These are phyloP conservation scores for Phoebastria nigripes DNA, from an alignment of 2,797 vertebrate species.

Conservation along the genomic window DNA sequence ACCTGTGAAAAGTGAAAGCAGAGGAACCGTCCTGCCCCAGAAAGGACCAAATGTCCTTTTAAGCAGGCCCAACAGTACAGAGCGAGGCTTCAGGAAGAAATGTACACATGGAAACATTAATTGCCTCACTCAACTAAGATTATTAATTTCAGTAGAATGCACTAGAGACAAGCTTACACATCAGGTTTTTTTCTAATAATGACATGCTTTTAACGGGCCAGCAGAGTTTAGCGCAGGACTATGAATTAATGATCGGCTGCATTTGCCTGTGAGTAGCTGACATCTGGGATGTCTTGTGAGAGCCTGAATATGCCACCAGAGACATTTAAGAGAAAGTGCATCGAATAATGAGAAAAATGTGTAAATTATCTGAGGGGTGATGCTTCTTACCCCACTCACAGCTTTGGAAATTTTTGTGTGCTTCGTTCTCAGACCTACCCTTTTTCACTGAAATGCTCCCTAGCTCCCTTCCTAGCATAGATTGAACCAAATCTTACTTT, in stretches of 20 bases:
- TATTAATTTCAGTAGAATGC: background rate
- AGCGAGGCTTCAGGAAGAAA: background rate
- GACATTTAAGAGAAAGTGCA: background rate
- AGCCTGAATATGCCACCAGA: background rate
- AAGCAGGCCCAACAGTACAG: background rate
- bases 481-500: background rate
- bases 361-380: background rate
- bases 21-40: background rate
- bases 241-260: background rate
- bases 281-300: background rate
- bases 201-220: background rate
- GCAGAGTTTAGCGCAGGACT: background rate
- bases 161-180: background rate
- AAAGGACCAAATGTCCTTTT: background rate
- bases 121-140: background rate
- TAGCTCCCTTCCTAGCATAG: background rate
- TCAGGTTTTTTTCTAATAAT: background rate
- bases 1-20: background rate
- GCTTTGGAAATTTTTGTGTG: background rate
- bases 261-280: background rate
- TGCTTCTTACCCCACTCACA: background rate
- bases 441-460: background rate
- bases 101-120: background rate
- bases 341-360: background rate
- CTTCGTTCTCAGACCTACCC: background rate